These are phyloP conservation scores for Temnothorax curvispinosus DNA, from an alignment of 1,140 invertebrate genomes.

Conservation along the genomic window DNA sequence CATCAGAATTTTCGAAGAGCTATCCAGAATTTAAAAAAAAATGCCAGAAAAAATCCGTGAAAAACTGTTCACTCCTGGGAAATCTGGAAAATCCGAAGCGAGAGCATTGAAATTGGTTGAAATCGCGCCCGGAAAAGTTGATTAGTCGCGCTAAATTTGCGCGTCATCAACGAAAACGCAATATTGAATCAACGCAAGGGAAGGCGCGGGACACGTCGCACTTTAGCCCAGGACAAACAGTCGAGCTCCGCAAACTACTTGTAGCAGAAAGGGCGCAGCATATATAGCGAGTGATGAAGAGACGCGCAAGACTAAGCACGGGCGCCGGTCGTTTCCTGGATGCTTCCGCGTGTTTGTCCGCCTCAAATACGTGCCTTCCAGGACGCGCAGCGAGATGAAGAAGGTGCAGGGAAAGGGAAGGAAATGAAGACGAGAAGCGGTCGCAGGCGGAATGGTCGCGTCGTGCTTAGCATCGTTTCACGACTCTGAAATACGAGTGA, in stretches of 20 bases:
- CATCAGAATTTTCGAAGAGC: not conserved
- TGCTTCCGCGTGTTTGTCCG: constrained; percentile 60
- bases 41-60: not conserved
- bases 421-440: constrained; percentile 57
- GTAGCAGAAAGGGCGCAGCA: not conserved
- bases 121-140: constrained; percentile 10
- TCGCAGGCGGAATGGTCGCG: constrained; percentile 28
- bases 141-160: constrained; percentile 45
- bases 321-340: constrained; percentile 47
- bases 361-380: constrained; percentile 53
- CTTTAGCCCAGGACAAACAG: constrained; percentile 39
- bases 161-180: constrained; percentile 6
- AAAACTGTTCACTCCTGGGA: not conserved
- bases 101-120: not conserved
- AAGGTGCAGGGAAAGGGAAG: constrained; percentile 9
- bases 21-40: not conserved
- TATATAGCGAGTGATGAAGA: not conserved
- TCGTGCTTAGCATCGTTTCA: constrained; percentile 50
- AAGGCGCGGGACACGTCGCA: constrained; percentile 12
- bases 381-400: not conserved
- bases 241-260: constrained; percentile 37
- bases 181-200: constrained; percentile 41
- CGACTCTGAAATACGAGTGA: constrained; percentile 41
- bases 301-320: constrained; percentile 34
- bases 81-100: not conserved